These are phyloP conservation scores for Psylliodes chrysocephalus DNA, from an alignment of 2,888 invertebrate genomes.

Conservation along the genomic window DNA sequence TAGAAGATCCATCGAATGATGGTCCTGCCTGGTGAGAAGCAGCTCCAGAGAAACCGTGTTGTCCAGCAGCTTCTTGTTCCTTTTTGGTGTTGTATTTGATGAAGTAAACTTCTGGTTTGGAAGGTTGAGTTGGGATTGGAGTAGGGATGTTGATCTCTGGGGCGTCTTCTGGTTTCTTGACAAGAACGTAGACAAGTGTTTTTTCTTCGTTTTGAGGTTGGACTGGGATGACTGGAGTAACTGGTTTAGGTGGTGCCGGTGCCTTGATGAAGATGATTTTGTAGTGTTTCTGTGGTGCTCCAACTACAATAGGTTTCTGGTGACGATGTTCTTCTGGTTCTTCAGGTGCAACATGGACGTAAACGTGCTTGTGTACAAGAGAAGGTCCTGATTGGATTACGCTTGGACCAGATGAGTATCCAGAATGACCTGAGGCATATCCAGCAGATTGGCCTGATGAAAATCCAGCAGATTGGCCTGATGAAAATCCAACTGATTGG, in stretches of 20 bases:
- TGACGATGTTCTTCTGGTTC: slow-evolving; percentile 78
- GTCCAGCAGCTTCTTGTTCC: slow-evolving; percentile 54
- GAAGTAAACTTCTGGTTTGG: slow-evolving; percentile 92
- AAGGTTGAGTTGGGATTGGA: slow-evolving; percentile 82
- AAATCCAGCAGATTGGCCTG: not conserved
- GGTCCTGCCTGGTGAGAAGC: slow-evolving; percentile 2
- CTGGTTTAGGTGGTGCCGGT: slow-evolving; percentile 71
- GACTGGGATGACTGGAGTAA: slow-evolving; percentile 77
- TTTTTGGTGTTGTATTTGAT: slow-evolving; percentile 84
- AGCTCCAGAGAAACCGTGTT: slow-evolving; percentile 27
- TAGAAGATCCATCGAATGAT: slow-evolving; percentile 20
- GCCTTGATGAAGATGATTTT: slow-evolving; percentile 90
- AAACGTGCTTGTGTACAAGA: slow-evolving; percentile 85
- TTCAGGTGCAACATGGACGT: slow-evolving; percentile 90
- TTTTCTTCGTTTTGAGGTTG: slow-evolving; percentile 86
- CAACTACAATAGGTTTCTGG: slow-evolving; percentile 72
- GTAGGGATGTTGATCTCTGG: slow-evolving; percentile 83
- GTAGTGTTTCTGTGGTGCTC: slow-evolving; percentile 84
- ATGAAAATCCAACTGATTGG: not conserved
- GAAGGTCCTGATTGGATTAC: slow-evolving; percentile 63
- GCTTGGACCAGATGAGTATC: not conserved
- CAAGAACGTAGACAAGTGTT: slow-evolving; percentile 88
- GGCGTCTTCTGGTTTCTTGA: slow-evolving; percentile 88
- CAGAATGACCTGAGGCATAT: not conserved
- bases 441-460: not conserved